These are phyloP conservation scores for Temnothorax nylanderi DNA, from an alignment of 1,140 invertebrate species.

Conservation along the genomic window DNA sequence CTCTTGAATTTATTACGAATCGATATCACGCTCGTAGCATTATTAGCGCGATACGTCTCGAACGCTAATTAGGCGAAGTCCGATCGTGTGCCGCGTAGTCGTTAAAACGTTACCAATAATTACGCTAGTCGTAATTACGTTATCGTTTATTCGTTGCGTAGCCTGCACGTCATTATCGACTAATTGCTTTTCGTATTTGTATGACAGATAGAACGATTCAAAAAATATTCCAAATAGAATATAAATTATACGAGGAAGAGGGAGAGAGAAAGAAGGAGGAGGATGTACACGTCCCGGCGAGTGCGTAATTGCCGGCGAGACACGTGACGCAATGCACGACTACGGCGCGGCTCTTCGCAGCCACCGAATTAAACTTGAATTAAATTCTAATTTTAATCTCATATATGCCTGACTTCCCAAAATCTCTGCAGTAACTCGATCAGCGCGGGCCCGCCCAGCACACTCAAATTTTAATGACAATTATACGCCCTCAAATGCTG, in stretches of 20 bases:
- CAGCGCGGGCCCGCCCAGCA: background rate
- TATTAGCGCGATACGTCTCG: slow-evolving; percentile 54
- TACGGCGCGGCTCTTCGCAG: background rate
- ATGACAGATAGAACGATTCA: background rate
- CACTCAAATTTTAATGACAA: slow-evolving; percentile 41
- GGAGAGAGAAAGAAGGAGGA: background rate
- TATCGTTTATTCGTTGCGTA: slow-evolving; percentile 53
- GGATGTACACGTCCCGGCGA: background rate
- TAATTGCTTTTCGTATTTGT: slow-evolving; percentile 32
- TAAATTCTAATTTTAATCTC: slow-evolving; percentile 56
- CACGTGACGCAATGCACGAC: slow-evolving; percentile 2
- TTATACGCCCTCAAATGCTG: background rate
- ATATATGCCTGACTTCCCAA: slow-evolving; percentile 25
- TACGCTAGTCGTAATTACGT: slow-evolving; percentile 43
- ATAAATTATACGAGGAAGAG: slow-evolving; percentile 4
- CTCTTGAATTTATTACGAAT: slow-evolving; percentile 29
- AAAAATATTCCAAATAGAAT: slow-evolving; percentile 26
- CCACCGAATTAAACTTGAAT: slow-evolving; percentile 42
- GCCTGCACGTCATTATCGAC: slow-evolving; percentile 42
- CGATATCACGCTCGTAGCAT: slow-evolving; percentile 35
- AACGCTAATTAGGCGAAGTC: slow-evolving; percentile 43
- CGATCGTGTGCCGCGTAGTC: slow-evolving; percentile 34
- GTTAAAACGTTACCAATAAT: slow-evolving; percentile 57
- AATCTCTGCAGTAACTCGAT: slow-evolving; percentile 43
- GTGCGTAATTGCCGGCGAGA: slow-evolving; percentile 34